A percentile compares a stretch with the other conserved stretches of the same genome.
These are phyloP conservation scores for Diachasma alloeum DNA, from an alignment of 1,140 invertebrate species.

Conservation along the genomic window DNA sequence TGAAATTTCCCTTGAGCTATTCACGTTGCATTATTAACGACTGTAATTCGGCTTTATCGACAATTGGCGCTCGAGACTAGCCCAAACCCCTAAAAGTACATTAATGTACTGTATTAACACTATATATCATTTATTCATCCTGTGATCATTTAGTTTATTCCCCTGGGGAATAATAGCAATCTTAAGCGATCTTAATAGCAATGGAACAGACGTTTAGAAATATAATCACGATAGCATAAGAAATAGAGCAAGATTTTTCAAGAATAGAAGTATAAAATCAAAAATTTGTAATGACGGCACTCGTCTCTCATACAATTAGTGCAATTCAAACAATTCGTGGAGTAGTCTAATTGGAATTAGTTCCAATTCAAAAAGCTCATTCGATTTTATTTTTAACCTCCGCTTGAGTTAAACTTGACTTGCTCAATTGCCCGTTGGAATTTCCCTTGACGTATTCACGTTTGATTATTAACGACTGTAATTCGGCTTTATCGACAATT, in stretches of 20 bases:
- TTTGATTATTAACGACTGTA: slow-evolving; percentile 43
- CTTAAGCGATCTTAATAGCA: background rate
- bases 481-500: slow-evolving; percentile 47
- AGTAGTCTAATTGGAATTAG: too few species aligned
- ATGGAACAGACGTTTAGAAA: too few species aligned
- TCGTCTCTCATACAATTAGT: too few species aligned
- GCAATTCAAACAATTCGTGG: too few species aligned
- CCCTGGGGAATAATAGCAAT: too few species aligned
- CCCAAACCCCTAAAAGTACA: background rate
- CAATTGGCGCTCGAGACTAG: slow-evolving; percentile 40
- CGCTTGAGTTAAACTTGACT: background rate
- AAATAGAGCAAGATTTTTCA: too few species aligned
- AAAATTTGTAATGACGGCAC: too few species aligned
- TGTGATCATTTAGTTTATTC: background rate
- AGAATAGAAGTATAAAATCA: too few species aligned
- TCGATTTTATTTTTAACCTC: background rate
- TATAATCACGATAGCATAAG: too few species aligned
- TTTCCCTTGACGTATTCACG: slow-evolving; percentile 14
- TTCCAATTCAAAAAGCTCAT: too few species aligned
- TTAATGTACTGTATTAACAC: background rate
- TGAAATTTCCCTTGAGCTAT: slow-evolving; percentile 11
- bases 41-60: slow-evolving; percentile 45
- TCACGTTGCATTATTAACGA: slow-evolving; percentile 40
- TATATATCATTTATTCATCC: background rate
- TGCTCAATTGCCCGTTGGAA: background rate